Percentiles rank a stretch among this genome's conserved stretches.
phyloP scores from a whole-genome alignment of 1,140 invertebrate species.

The Eciton burchellii region DNA sequence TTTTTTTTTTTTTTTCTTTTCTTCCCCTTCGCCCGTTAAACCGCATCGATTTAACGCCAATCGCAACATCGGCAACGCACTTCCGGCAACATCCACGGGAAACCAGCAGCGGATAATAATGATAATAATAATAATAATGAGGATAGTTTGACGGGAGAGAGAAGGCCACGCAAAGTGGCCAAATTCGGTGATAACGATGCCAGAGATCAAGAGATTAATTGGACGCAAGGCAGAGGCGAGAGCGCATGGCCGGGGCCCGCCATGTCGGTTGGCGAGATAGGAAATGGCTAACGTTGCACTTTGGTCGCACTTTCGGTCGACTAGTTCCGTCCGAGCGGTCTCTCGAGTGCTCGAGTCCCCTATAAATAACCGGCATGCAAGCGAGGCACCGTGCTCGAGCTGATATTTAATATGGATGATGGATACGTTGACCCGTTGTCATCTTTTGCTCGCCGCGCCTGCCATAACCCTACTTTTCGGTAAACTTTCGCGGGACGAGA shows the following conservation, averaged over 20 bases:
- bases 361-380: constrained; percentile 58
- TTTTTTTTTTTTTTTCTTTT: no score
- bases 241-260: constrained; percentile 1
- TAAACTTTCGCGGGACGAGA: not conserved
- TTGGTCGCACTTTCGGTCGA: constrained; percentile 8
- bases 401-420: constrained; percentile 49
- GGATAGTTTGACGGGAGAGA: no score
- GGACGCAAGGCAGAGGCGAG: not conserved
- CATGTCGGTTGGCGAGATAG: constrained; percentile 65
- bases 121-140: no score
- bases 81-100: not conserved
- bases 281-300: constrained; percentile 55
- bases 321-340: constrained; percentile 25
- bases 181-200: no score
- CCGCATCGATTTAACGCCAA: no score
- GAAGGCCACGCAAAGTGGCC: no score
- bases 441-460: not conserved
- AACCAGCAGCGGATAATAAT: not conserved
- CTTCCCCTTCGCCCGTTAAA: no score
- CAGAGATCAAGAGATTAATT: no score
- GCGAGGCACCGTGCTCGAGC: constrained; percentile 52
- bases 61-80: no score
- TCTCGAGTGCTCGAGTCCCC: constrained; percentile 25
- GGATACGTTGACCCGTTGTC: constrained; percentile 16
- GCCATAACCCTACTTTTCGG: not conserved